Percentiles rank a stretch among this genome's conserved stretches.
These are phyloP conservation scores for Iguana delicatissima DNA, from an alignment of 2,797 vertebrate genomes.

Conservation along the genomic window DNA sequence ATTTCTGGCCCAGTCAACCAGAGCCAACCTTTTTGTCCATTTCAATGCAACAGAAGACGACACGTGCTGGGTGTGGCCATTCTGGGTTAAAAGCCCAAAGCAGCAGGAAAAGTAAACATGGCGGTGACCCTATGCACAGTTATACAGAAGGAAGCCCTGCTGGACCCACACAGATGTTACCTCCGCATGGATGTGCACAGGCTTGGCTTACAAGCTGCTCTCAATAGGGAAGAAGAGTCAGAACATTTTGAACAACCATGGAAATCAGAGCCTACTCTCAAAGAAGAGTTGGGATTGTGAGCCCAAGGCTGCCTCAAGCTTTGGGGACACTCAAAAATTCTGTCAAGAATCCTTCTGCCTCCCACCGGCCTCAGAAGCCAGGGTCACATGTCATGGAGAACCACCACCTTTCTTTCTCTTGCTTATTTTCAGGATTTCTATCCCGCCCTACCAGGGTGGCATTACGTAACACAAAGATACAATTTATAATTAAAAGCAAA, in stretches of 20 bases:
- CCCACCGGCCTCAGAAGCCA: background rate
- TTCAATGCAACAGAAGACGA: no score
- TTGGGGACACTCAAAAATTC: background rate
- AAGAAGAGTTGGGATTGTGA: background rate
- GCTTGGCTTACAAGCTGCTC: background rate
- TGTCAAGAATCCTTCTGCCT: background rate
- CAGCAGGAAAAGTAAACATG: background rate
- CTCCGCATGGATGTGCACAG: background rate
- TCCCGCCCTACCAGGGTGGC: background rate
- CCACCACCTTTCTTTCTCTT: background rate
- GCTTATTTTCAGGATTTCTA: background rate
- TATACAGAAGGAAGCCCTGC: background rate
- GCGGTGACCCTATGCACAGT: background rate
- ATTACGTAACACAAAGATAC: background rate
- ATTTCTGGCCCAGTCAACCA: background rate
- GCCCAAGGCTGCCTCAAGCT: background rate
- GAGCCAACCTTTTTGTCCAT: background rate
- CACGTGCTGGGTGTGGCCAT: no score
- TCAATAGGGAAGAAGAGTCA: background rate
- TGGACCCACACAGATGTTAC: background rate
- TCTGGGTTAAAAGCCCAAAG: no score
- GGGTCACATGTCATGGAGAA: background rate
- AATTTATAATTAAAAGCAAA: background rate
- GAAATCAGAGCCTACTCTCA: background rate
- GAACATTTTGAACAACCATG: background rate